Percentiles rank a stretch among this genome's conserved stretches.
These are phyloP conservation scores for Halesus radiatus DNA, from an alignment of 1,140 invertebrate species.

Conservation along the genomic window DNA sequence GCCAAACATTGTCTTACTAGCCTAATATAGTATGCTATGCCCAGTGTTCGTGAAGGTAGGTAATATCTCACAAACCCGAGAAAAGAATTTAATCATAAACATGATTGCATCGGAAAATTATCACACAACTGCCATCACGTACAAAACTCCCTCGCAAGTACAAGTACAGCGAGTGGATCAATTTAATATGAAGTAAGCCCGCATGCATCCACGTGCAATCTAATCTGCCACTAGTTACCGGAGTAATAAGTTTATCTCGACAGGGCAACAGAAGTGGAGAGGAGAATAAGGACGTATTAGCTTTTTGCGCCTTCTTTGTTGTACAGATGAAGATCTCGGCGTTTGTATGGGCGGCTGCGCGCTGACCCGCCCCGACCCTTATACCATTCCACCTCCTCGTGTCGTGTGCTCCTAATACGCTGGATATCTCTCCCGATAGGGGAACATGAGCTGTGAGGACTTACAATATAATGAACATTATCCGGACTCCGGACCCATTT, in stretches of 20 bases:
- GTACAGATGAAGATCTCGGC: conserved; percentile 47
- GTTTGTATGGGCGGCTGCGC: conserved; percentile 32
- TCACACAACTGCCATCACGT: conserved; percentile 10
- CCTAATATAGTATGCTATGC: no score
- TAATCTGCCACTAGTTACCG: conserved; percentile 42
- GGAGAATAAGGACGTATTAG: conserved; percentile 44
- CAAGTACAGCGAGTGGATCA: conserved; percentile 16
- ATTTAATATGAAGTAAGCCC: conserved; percentile 19
- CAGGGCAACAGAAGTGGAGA: conserved; percentile 37
- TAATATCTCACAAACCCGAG: background rate
- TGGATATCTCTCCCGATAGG: conserved; percentile 39
- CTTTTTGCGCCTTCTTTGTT: conserved; percentile 49
- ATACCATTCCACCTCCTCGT: conserved; percentile 33
- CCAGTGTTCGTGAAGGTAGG: no score
- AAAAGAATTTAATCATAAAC: conserved; percentile 1
- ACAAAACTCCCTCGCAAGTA: conserved; percentile 2
- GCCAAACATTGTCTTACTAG: no score
- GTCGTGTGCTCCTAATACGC: conserved; percentile 48
- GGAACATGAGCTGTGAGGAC: conserved; percentile 38
- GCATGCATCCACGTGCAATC: conserved; percentile 22
- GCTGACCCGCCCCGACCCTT: conserved; percentile 46
- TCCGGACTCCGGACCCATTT: background rate
- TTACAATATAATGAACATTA: conserved; percentile 38
- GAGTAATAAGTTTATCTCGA: conserved; percentile 48
- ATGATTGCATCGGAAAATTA: conserved; percentile 1